A percentile compares a stretch with the other conserved stretches of the same genome.
Conservation (phyloP, 2,888 invertebrate species). For the Orgyia antiqua region DNA sequence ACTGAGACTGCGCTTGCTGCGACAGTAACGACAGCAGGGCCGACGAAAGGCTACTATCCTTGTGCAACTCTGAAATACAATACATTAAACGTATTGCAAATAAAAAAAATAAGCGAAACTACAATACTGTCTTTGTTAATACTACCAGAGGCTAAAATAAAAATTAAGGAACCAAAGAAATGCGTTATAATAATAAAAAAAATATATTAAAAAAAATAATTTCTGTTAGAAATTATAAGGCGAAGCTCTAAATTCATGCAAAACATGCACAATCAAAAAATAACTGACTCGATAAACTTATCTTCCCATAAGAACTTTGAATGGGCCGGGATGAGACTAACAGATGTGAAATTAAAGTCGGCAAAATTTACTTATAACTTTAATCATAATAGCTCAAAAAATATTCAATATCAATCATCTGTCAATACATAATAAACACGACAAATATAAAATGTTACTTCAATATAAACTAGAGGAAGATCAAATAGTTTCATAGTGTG, state of each 20-base stretch:
- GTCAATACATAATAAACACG: conserved; percentile 59
- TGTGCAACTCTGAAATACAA: conserved; percentile 68
- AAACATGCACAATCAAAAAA: conserved; percentile 73
- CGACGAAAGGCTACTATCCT: conserved; percentile 60
- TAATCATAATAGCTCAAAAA: conserved; percentile 65
- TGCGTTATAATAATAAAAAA: conserved; percentile 67
- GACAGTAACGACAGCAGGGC: conserved; percentile 69
- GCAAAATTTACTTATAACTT: conserved; percentile 24
- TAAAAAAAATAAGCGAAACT: conserved; percentile 61
- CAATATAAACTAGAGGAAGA: conserved; percentile 66
- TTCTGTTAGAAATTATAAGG: conserved; percentile 74
- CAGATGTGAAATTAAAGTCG: conserved; percentile 37
- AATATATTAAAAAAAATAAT: conserved; percentile 47
- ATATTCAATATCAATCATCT: conserved; percentile 63
- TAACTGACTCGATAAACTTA: conserved; percentile 47
- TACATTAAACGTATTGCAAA: conserved; percentile 69
- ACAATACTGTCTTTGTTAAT: conserved; percentile 73
- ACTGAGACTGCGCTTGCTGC: conserved; percentile 43
- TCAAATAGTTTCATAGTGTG: conserved; percentile 38
- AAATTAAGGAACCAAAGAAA: conserved; percentile 78
- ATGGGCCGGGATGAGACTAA: conserved; percentile 20
- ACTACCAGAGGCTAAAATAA: conserved; percentile 74
- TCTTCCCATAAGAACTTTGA: conserved; percentile 67
- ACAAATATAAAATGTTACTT: conserved; percentile 56
- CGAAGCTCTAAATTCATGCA: conserved; percentile 77